phyloP scores from a whole-genome alignment of 2,888 invertebrate genomes.

The Ochropacha duplaris region DNA sequence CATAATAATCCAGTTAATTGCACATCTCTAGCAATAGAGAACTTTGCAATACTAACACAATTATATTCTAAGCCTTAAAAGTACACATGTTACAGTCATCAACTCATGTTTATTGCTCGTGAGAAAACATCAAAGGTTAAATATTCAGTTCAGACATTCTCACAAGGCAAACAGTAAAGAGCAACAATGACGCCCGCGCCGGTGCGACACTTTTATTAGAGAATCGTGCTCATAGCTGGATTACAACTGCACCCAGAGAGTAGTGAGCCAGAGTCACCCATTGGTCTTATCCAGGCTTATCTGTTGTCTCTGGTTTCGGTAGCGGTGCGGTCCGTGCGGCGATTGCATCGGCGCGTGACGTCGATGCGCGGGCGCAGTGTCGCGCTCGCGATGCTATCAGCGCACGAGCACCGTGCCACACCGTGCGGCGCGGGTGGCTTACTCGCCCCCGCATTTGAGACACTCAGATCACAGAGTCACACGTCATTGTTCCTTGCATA shows the following conservation, averaged over 20 bases:
- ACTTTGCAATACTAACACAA: not conserved
- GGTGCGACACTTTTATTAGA: conserved; percentile 66
- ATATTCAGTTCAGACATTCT: conserved; percentile 18
- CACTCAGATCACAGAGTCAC: conserved; percentile 16
- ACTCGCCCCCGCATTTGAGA: conserved; percentile 11
- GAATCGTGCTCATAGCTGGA: conserved; percentile 57
- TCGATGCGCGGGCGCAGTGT: conserved; percentile 52
- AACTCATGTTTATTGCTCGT: not conserved
- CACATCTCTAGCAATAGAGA: not conserved
- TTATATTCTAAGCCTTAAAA: not conserved
- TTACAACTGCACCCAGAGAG: conserved; percentile 6
- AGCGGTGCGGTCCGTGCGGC: conserved; percentile 37
- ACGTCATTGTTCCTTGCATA: conserved; percentile 18
- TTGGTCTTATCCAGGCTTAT: conserved; percentile 12
- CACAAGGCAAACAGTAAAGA: conserved; percentile 27
- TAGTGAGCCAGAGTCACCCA: conserved; percentile 39
- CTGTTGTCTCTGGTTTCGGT: conserved; percentile 44
- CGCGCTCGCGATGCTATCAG: conserved; percentile 61
- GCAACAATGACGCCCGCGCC: conserved; percentile 42
- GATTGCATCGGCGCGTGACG: conserved; percentile 74
- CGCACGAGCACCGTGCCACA: conserved; percentile 50
- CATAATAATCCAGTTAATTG: not conserved
- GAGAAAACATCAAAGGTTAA: not conserved
- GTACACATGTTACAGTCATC: not conserved
- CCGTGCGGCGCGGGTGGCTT: conserved; percentile 40